phyloP scores from a whole-genome alignment of 2,888 invertebrate genomes.

The Aricia artaxerxes region DNA sequence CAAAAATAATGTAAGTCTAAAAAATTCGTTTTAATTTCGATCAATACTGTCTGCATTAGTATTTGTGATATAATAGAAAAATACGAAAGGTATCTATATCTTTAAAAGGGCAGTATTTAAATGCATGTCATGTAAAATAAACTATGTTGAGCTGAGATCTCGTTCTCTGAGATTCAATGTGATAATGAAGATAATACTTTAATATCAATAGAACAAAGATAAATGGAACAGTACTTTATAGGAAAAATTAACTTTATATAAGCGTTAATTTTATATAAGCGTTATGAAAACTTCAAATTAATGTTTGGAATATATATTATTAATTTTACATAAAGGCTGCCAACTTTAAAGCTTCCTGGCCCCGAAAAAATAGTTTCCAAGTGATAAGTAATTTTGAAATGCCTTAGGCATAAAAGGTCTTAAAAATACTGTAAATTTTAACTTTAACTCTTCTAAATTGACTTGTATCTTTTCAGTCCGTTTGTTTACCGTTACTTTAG shows the following conservation, averaged over 20 bases:
- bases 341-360: not conserved
- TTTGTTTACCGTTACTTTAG: conserved; percentile 35
- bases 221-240: not conserved
- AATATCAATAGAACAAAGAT: not conserved
- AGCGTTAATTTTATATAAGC: not conserved
- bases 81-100: not conserved
- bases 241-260: not conserved
- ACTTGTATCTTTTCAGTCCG: not conserved
- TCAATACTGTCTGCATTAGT: not conserved
- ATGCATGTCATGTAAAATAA: not conserved
- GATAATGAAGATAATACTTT: not conserved
- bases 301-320: not conserved
- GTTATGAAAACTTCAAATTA: not conserved
- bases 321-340: not conserved
- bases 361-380: not conserved
- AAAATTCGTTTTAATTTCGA: conserved; percentile 9
- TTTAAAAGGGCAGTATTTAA: not conserved
- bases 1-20: not conserved
- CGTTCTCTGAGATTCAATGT: not conserved
- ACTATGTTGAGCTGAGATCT: not conserved
- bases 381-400: not conserved
- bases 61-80: conserved; percentile 1
- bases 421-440: conserved; percentile 1
- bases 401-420: not conserved
- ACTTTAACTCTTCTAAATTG: not conserved